phyloP scores from a whole-genome alignment of 2,888 invertebrate species.

The Mimachlamys varia region DNA sequence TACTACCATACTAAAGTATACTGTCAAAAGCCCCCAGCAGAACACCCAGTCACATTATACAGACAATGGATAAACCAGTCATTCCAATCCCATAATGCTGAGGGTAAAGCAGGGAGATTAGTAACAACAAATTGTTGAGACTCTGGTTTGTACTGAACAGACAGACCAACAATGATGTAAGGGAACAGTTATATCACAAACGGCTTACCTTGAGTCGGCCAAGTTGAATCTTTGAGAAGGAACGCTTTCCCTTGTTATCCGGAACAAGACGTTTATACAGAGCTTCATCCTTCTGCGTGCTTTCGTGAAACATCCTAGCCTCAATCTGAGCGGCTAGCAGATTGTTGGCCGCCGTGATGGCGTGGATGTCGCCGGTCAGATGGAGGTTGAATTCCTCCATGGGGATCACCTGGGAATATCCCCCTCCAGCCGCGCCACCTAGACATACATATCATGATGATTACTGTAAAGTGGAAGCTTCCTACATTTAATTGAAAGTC shows the following conservation, averaged over 20 bases:
- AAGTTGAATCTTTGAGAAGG: constrained; percentile 94
- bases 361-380: constrained; percentile 98
- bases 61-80: too few relatives aligned
- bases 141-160: too few relatives aligned
- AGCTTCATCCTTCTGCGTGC: constrained; percentile 92
- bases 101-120: too few relatives aligned
- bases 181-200: background rate
- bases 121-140: too few relatives aligned
- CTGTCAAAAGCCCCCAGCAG: too few relatives aligned
- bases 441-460: background rate
- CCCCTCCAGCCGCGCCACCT: constrained; percentile 99
- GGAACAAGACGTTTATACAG: constrained; percentile 95
- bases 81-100: too few relatives aligned
- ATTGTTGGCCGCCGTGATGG: constrained; percentile 98
- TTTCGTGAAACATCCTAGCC: constrained; percentile 97
- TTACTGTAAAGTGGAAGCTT: too few relatives aligned
- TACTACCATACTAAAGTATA: too few relatives aligned
- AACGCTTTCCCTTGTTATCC: constrained; percentile 88
- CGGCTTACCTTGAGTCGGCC: constrained; percentile 83
- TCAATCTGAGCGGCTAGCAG: constrained; percentile 98
- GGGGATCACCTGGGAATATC: constrained; percentile 97
- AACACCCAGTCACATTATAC: too few relatives aligned
- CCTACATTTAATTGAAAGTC: too few relatives aligned
- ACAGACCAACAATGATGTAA: background rate
- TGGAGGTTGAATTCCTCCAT: constrained; percentile 99